Conservation (phyloP, 2,113 vertebrate species). For the Ascaphus truei region DNA sequence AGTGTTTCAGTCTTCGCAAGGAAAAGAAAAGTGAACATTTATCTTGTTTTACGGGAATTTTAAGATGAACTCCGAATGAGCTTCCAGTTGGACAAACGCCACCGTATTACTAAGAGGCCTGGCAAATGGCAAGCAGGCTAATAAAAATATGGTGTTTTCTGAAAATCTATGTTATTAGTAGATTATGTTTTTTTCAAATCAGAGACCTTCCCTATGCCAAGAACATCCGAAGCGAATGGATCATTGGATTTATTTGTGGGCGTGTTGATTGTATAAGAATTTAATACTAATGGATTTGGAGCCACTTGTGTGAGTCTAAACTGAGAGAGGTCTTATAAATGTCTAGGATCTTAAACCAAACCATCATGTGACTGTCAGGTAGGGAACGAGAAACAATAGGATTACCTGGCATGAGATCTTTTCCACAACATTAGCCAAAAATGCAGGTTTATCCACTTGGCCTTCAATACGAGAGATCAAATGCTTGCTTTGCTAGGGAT, state of each 20-base stretch:
- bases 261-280: slow-evolving; percentile 43
- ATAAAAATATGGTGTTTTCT: slow-evolving; percentile 8
- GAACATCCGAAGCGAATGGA: slow-evolving; percentile 45
- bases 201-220: slow-evolving; percentile 37
- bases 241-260: slow-evolving; percentile 35
- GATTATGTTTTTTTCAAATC: slow-evolving; percentile 38
- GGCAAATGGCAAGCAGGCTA: slow-evolving; percentile 39
- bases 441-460: slow-evolving; percentile 35
- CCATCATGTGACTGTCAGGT: slow-evolving; percentile 11
- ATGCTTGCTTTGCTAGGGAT: slow-evolving; percentile 33
- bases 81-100: slow-evolving; percentile 39
- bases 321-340: background rate
- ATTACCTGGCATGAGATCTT: slow-evolving; percentile 39
- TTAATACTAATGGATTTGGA: slow-evolving; percentile 42
- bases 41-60: slow-evolving; percentile 47
- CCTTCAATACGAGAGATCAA: slow-evolving; percentile 34
- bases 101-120: slow-evolving; percentile 48
- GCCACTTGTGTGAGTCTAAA: background rate
- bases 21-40: slow-evolving; percentile 34
- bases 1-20: slow-evolving; percentile 29
- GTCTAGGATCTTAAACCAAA: slow-evolving; percentile 30
- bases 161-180: slow-evolving; percentile 30
- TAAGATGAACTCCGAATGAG: slow-evolving; percentile 40
- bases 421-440: slow-evolving; percentile 30
- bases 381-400: slow-evolving; percentile 25